phyloP scores from a whole-genome alignment of 2,797 vertebrate genomes.

The Leucoraja ocellata region DNA sequence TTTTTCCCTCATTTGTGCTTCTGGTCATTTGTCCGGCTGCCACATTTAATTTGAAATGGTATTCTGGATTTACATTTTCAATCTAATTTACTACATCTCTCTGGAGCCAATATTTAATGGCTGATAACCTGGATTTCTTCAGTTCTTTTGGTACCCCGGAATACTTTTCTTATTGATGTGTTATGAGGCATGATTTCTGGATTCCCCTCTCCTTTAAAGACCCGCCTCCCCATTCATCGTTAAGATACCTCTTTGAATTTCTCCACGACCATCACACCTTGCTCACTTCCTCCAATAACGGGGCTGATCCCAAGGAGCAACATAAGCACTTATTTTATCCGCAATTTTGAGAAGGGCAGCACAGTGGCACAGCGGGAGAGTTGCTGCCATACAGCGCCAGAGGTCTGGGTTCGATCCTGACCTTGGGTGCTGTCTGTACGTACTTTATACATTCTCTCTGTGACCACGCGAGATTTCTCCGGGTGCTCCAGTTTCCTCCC shows the following conservation, averaged over 20 bases:
- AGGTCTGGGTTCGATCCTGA: too few relatives aligned
- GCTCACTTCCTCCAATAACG: too few relatives aligned
- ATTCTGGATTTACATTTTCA: background rate
- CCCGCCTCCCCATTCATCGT: background rate
- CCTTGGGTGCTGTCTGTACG: too few relatives aligned
- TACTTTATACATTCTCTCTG: too few relatives aligned
- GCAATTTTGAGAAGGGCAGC: too few relatives aligned
- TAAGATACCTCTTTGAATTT: background rate
- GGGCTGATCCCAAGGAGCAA: background rate
- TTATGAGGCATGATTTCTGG: background rate
- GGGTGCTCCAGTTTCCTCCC: too few relatives aligned
- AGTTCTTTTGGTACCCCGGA: background rate
- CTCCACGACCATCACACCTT: background rate
- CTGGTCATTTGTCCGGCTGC: background rate
- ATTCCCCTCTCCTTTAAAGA: background rate
- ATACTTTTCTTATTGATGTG: background rate
- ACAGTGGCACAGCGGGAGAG: too few relatives aligned
- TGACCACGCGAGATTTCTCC: too few relatives aligned
- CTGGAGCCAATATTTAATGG: background rate
- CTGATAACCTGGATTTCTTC: background rate
- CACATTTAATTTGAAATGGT: slow-evolving; percentile 18
- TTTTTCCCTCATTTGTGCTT: background rate
- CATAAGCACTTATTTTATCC: background rate
- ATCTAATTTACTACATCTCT: background rate
- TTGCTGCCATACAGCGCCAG: too few relatives aligned